Conservation (phyloP, 1,140 invertebrate genomes). For the Heliconius hewitsoni region DNA sequence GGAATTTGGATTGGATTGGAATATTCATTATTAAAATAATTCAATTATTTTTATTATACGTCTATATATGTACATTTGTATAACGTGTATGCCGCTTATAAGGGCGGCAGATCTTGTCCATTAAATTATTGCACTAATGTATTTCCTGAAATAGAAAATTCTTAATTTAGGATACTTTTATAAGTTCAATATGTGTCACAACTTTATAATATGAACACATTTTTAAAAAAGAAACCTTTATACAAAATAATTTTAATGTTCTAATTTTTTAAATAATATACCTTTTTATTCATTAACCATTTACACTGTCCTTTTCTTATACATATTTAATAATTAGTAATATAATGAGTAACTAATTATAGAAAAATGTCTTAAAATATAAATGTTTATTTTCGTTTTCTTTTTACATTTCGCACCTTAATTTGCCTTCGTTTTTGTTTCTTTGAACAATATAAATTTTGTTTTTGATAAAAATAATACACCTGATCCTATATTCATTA, state of each 20-base stretch:
- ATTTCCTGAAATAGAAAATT: conserved; percentile 14
- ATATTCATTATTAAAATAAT: conserved; percentile 21
- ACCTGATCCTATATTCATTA: too few species aligned
- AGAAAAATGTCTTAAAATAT: too few species aligned
- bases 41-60: conserved; percentile 37
- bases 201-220: not conserved
- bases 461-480: not conserved
- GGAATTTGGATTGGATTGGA: not conserved
- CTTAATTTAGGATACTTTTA: not conserved
- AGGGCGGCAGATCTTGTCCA: conserved; percentile 31
- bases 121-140: conserved; percentile 20
- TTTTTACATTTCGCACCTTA: not conserved
- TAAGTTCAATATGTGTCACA: conserved; percentile 5
- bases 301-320: not conserved
- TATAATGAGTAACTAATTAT: not conserved
- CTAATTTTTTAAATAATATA: not conserved
- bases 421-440: not conserved
- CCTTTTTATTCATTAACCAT: not conserved
- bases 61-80: conserved; percentile 9
- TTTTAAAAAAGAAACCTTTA: not conserved
- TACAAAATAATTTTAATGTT: not conserved
- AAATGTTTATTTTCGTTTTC: too few species aligned
- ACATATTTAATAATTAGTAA: not conserved
- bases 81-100: conserved; percentile 4
- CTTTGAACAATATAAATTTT: not conserved